Base-by-base conservation (phyloP, 1,140 invertebrate species). In the Leucophenga varia region DNA sequence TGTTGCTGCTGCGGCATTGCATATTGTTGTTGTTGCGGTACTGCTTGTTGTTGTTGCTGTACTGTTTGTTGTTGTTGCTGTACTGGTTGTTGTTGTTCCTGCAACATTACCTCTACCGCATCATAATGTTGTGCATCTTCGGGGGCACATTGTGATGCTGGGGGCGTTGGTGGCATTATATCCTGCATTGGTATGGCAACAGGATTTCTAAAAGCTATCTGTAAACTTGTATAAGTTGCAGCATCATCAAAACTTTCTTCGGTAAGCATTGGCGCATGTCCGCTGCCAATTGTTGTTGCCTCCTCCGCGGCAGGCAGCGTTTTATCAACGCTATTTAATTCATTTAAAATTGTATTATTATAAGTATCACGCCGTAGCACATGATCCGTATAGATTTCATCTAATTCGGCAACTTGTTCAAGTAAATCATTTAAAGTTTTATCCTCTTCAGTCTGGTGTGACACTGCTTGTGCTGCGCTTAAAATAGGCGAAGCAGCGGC, bases 121-220 rank as follows among this genome's bases (percentile, higher is more conserved):
- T 75, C 73, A 36, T 72, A 71, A n/a, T 69, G 59, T 40, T 49
- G 52, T 6, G 61, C 52, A 34, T 72, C 68, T 7, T 72, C 63
- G 0, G 64, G 58, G 0, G 58, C 57, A 39, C 61, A 58, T 35
- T 72, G 58, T 1, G 68, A 72, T 49, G 64, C 55, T 45, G 64
- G 65, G 10, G 71, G 72, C 20, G 70, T 61, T 1, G 65, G 68
- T 10, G 67, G 59, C 51, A 73, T 64, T 3, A 76, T 52, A 17
- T 77, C 75, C 3, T 70, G 55, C 46, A 64, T 82, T 77, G 40
- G 77, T 19, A 88, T 81, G 6, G 81, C 60, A 1, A 90, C 68
- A 0, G 89, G 89, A 77, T 92, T 91, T 76, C 88, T 90, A 80
- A 91, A 92, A 1, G 90, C 90, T 63, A 91, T 79, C 65, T 91